Base-by-base conservation (phyloP, 2,113 vertebrate genomes). In the Addax nasomaculatus region DNA sequence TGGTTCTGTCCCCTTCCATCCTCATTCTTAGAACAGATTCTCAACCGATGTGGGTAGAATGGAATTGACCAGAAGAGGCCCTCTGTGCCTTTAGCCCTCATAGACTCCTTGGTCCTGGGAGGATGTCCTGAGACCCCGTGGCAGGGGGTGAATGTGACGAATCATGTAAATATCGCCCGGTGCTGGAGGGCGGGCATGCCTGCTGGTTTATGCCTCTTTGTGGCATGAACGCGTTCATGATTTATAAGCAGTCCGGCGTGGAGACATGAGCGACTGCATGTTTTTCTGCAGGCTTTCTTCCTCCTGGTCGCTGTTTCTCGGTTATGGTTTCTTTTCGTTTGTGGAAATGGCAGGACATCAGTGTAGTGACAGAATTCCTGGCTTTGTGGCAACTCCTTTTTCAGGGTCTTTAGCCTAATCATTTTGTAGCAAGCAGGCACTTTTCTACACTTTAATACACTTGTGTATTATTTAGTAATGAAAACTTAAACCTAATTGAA, bases 291-390 rank as follows among this genome's bases (percentile, higher is more conserved):
- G 39, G 30, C 12, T 30, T 36, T 80, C 55, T 62, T 25, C 90
- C 76, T 80, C 85, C 39, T 39, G 57, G 36, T 43, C 64, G 7
- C 62, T 83, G 36, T 94, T 88, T 90, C 55, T 94, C 67, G 25
- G 2, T 89, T 33, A 4, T 25, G 27, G 29, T 78, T 93, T 79
- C 16, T 53, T 79, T 58, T 67, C n/a, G 6, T 79, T 94, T 62
- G 62, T 80, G 93, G 62, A 92, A 89, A 88, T 57, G 91, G 78
- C 49, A 93, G 96, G 87, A 93, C 60, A 33, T 89, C 83, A 33
- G n/a, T n/a, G 55, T 96, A n/a, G 53, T 83, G 76, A 79, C 19
- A 84, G 87, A 60, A 78, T 36, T 73, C 87, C 84, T 29, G 49
- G 83, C 57, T 91, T 76, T 33, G 30, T 29, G 23, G 55, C 6